Base-by-base conservation (phyloP, 2,888 invertebrate genomes). In the Resseliella maxima region DNA sequence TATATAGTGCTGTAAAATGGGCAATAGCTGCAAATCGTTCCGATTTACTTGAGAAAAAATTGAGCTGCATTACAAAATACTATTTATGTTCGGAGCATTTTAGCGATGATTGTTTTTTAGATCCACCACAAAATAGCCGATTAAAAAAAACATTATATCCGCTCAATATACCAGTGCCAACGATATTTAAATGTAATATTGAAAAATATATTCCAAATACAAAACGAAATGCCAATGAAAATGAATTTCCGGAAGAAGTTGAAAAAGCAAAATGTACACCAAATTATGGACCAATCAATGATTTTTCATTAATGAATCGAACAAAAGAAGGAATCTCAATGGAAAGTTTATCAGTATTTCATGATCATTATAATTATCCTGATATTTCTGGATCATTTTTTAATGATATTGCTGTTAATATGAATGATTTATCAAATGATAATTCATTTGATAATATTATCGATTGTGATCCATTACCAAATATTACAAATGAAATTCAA, bases 41-140 rank as follows among this genome's bases (percentile, higher is more conserved):
- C 35, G 88, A 88, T 86, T 50, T 88, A 10, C 85, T 85, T 18
- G 85, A 46, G 5, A 87, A 87, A 46, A 86, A 87, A 27, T 38
- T 87, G 83, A 86, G 87, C 35, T 86, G 81, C n/a, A 24, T 87
- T 21, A 87, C 85, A 0, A 88, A 88, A 38, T 88, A 88, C 38
- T 87, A 85, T 81, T 85, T 88, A 12, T 88, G 88, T 83, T 87
- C 87, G 0, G 87, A 87, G 36, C 88, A 88, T 85, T 88, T 88
- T 54, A 87, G 87, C 8, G 85, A 87, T 36, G 87, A 88, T 18
- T 87, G 88, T 64, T 88, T 88, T 45, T 18, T 50, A 1, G 87
- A 88, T 86, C 87, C 87, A 6, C 83, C 86, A 18, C 36, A 36
- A 12, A 87, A 87, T 85, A 87, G 86, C 12, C 86, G 64, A n/a